Base-by-base conservation (phyloP, 2,113 vertebrate species). In the Zosterops japonicus region DNA sequence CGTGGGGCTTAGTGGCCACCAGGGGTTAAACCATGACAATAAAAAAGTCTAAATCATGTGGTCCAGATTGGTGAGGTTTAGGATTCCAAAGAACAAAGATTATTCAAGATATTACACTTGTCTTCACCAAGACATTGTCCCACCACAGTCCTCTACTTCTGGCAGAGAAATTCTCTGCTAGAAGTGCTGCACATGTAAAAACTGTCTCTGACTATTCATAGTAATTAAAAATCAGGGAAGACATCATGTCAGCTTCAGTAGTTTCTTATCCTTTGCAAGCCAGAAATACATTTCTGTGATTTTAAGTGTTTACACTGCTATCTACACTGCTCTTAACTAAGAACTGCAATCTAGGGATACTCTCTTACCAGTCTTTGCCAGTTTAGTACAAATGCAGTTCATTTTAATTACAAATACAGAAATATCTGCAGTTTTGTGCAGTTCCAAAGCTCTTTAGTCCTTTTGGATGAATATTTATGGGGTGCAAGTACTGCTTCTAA, bases 401-500 rank as follows among this genome's bases (percentile, higher is more conserved):
- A n/a, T 44, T 86, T 88, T n/a, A 86, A 47, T 61, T 69, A 65
- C 2, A 2, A 24, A 21, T 72, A 63, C 14, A 56, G 39, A 35
- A 81, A 60, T 64, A 68, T 35, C 47, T 79, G 57, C 57, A 78
- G 24, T 55, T 50, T 78, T 74, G 59, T 29, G 42, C 28, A 35
- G 15, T 79, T 90, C 14, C 70, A 75, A 90, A 76, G 17, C 33
- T 52, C 78, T 85, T 90, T 86, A 84, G 85, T 96, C 94, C 74
- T 93, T 95, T 80, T 70, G 46, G 41, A 82, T 50, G 63, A 96
- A 94, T 92, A 83, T 50, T 46, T 28, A 85, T 42, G 28, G 27
- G 56, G 24, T 80, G 71, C 68, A 88, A 94, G 36, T 52, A 44
- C 31, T 92, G 52, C 72, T 93, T 56, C 92, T 96, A 90, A 91